Base-by-base conservation (phyloP, 2,797 vertebrate species). In the Antennarius maculatus region DNA sequence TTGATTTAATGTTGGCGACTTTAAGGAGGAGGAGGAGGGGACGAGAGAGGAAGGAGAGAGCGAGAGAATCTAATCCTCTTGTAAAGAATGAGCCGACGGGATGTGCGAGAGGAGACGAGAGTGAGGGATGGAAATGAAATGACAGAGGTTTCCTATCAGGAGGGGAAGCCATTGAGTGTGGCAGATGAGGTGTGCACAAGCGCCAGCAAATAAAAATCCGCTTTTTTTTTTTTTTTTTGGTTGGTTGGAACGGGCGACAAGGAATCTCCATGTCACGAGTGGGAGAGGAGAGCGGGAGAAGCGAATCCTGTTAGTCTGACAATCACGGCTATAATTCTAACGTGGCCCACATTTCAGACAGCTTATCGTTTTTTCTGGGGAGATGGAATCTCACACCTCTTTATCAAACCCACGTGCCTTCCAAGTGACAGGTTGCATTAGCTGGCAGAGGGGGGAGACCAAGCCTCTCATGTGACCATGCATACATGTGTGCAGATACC, bases 1-100 rank as follows among this genome's bases (percentile, higher is more conserved):
- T 93, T 93, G 88, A 94, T 93, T 93, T 93, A 93, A 93, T 90
- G 87, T 89, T 91, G 88, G 85, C 39, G 85, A 92, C 85, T 93
- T 91, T 89, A 86, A 91, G 88, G 68, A 89, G 84, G 85, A 83
- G 76, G 64, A 84, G 76, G 64, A 84, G 76, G 69, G 71, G 71
- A 67, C 76, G 48, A 74, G 82, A 79, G 79, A 63, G 54, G 64
- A 81, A 81, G 81, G 80, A 83, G 63, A 74, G 79, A 86, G 71
- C 63, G 69, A 80, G 71, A 80, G 80, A 86, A 88, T 91, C 87
- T 92, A 92, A 92, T 93, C 91, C 89, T 89, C 86, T 91, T 86
- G 91, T 90, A 91, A 89, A 88, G 83, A 89, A 90, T 76, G 78
- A 84, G 81, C 76, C 84, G 89, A 91, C 86, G 88, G 86, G 86